phyloP scores from a whole-genome alignment of 1,140 invertebrate genomes.

The Brachionus plicatilis region DNA sequence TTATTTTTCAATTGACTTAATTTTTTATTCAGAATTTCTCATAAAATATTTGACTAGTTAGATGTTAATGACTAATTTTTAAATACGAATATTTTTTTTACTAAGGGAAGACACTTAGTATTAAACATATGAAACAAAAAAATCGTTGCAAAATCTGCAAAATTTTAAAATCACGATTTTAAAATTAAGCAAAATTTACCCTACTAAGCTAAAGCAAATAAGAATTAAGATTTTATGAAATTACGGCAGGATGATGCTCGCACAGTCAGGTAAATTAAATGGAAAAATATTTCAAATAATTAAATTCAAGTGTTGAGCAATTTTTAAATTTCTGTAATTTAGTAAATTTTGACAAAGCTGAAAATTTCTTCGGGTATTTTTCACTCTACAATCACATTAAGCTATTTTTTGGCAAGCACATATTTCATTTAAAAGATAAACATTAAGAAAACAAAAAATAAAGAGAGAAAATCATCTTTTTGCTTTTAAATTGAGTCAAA shows the following conservation, averaged over 20 bases:
- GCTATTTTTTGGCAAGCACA: neutral
- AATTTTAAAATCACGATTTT: neutral
- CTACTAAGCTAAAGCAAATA: neutral
- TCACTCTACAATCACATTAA: neutral
- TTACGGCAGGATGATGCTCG: neutral
- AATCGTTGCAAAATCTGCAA: no score
- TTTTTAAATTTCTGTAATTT: neutral
- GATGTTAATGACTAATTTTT: neutral
- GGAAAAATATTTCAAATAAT: neutral
- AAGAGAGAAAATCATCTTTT: neutral
- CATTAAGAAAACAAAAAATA: neutral
- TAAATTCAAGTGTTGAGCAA: neutral
- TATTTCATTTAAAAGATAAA: neutral
- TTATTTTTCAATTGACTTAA: neutral
- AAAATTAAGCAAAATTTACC: neutral
- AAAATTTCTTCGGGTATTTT: neutral
- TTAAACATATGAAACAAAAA: neutral
- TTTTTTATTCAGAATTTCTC: neutral
- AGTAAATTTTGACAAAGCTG: neutral
- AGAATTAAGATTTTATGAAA: neutral
- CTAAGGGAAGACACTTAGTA: neutral
- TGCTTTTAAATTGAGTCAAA: conserved; percentile 11
- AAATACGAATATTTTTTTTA: neutral
- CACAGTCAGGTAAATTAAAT: neutral
- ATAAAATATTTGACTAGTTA: neutral